Conservation (phyloP, 2,888 invertebrate species). For the Pterobdella sp. region DNA sequence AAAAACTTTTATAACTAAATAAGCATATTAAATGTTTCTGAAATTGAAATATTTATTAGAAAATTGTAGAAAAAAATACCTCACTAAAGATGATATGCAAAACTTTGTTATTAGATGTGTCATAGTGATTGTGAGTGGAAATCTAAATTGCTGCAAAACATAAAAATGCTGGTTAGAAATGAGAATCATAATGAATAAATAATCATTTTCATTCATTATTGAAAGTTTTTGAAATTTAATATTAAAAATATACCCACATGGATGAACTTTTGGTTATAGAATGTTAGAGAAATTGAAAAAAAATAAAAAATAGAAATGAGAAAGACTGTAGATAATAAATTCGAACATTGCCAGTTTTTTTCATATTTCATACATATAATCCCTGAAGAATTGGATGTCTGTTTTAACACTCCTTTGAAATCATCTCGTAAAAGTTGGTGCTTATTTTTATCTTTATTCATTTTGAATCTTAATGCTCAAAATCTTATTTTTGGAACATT, state of each 20-base stretch:
- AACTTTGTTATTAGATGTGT: conserved; percentile 85
- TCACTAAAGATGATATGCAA: conserved; percentile 65
- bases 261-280: conserved; percentile 55
- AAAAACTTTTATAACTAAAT: too few relatives aligned
- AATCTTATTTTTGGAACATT: too few relatives aligned
- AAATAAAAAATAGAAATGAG: conserved; percentile 27
- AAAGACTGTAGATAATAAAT: conserved; percentile 17
- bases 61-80: conserved; percentile 50
- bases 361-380: not conserved
- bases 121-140: conserved; percentile 79
- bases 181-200: not conserved
- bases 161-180: not conserved
- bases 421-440: not conserved
- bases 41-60: too few relatives aligned
- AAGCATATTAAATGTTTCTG: too few relatives aligned
- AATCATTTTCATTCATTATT: not conserved
- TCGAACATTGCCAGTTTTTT: not conserved
- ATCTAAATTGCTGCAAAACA: conserved; percentile 67
- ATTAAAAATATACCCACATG: conserved; percentile 29
- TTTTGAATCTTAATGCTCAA: too few relatives aligned
- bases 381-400: not conserved
- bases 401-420: not conserved
- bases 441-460: not conserved
- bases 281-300: conserved; percentile 33
- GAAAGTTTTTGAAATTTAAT: not conserved